These are phyloP conservation scores for Callosobruchus maculatus DNA, from an alignment of 2,888 invertebrate species.

Conservation along the genomic window DNA sequence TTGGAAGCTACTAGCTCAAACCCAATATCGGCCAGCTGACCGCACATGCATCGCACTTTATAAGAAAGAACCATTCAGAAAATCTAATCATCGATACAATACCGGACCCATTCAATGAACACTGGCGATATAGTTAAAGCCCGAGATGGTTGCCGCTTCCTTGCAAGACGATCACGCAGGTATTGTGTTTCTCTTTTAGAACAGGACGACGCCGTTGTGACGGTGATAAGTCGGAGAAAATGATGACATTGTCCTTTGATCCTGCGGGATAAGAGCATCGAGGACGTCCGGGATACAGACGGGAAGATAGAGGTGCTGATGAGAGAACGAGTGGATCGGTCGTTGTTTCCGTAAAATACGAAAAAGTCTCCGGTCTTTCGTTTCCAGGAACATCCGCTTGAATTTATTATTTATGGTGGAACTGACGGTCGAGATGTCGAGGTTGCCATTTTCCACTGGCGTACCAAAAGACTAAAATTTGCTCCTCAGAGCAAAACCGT, in stretches of 20 bases:
- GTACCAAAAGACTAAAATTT: too few relatives aligned
- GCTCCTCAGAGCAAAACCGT: too few relatives aligned
- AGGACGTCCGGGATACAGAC: not conserved
- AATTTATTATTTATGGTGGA: conserved; percentile 19
- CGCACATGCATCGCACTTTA: not conserved
- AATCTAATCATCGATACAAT: not conserved
- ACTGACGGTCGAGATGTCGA: not conserved
- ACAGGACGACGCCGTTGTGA: not conserved
- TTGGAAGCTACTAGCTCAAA: too few relatives aligned
- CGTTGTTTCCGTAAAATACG: conserved; percentile 19
- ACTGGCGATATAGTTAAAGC: not conserved
- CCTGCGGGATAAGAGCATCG: not conserved
- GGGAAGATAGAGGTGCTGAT: not conserved
- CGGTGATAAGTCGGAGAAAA: not conserved
- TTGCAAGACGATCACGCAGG: not conserved
- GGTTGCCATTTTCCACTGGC: not conserved
- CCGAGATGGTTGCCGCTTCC: not conserved
- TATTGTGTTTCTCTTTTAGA: not conserved
- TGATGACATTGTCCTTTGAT: not conserved
- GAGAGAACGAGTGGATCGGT: conserved; percentile 1
- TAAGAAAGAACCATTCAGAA: not conserved
- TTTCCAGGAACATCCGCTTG: conserved; percentile 20
- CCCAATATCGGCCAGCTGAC: too few relatives aligned
- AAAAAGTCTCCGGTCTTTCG: conserved; percentile 23
- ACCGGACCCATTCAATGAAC: not conserved